Percentiles rank a stretch among this genome's conserved stretches.
Conservation (phyloP, 2,888 invertebrate species). For the Drosophila nr. medialis region DNA sequence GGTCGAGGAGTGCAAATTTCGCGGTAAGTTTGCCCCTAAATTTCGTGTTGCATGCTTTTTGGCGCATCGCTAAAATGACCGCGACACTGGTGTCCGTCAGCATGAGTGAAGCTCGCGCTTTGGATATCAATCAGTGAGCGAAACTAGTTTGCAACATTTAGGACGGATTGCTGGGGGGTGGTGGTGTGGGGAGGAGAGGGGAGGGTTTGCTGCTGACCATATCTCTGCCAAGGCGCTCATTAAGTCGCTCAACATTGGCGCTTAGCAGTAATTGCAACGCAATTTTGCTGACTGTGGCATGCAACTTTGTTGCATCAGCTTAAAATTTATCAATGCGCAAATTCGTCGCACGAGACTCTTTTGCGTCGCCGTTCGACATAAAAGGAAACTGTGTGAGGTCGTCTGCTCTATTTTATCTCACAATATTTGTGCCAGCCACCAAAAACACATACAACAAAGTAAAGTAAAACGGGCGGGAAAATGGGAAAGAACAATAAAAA, state of each 20-base stretch:
- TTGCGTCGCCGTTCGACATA: conserved; percentile 69
- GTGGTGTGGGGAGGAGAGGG: background rate
- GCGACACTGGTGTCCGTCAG: conserved; percentile 56
- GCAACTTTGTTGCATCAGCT: conserved; percentile 75
- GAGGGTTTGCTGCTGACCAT: conserved; percentile 53
- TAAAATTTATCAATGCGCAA: conserved; percentile 63
- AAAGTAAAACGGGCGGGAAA: conserved; percentile 2
- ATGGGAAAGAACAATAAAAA: background rate
- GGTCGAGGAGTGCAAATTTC: conserved; percentile 89
- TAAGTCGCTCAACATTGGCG: conserved; percentile 59
- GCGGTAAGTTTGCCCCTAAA: conserved; percentile 76
- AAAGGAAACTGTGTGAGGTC: conserved; percentile 78
- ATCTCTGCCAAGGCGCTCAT: conserved; percentile 73
- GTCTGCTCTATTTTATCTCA: conserved; percentile 71
- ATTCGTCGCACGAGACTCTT: conserved; percentile 72
- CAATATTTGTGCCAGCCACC: conserved; percentile 66
- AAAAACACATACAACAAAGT: conserved; percentile 26
- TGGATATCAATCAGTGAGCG: conserved; percentile 49
- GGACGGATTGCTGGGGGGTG: background rate
- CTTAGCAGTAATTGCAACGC: conserved; percentile 68
- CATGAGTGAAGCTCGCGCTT: conserved; percentile 27
- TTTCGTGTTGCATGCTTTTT: conserved; percentile 55
- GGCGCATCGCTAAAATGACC: conserved; percentile 25
- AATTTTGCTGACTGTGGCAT: conserved; percentile 74
- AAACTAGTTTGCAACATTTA: conserved; percentile 66